Percentiles rank a stretch among this genome's conserved stretches.
These are phyloP conservation scores for Abrostola tripartita DNA, from an alignment of 2,888 invertebrate genomes.

Conservation along the genomic window DNA sequence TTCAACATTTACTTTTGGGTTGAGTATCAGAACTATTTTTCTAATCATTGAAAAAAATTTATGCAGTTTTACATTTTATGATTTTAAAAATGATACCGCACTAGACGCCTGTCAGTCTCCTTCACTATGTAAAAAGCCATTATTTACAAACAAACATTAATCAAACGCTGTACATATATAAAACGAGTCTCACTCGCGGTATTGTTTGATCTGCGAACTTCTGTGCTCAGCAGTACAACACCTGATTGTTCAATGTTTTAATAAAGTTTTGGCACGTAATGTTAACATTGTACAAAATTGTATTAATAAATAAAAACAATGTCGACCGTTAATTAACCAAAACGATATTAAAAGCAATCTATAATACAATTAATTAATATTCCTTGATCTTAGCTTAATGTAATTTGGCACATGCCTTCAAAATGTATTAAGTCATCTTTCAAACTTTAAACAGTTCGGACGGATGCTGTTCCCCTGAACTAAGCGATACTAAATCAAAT, in stretches of 20 bases:
- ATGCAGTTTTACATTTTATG: too few species aligned
- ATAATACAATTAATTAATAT: background rate
- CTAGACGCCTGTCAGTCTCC: too few species aligned
- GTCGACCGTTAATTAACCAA: background rate
- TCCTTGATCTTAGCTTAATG: background rate
- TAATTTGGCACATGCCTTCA: conserved; percentile 1
- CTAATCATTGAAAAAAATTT: too few species aligned
- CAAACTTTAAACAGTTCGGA: conserved; percentile 36
- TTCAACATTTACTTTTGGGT: too few species aligned
- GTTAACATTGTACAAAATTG: background rate
- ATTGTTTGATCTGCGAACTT: background rate
- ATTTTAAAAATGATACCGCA: too few species aligned
- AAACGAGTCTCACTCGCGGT: conserved; percentile 34
- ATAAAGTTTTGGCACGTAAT: background rate
- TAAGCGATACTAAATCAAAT: conserved; percentile 33
- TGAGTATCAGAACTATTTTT: too few species aligned
- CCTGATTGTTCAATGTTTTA: background rate
- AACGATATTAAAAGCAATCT: background rate
- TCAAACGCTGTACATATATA: conserved; percentile 8
- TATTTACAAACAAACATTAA: conserved; percentile 9
- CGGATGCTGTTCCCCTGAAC: conserved; percentile 48
- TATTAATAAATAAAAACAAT: background rate
- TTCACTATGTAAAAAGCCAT: conserved; percentile 4
- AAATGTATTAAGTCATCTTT: conserved; percentile 1
- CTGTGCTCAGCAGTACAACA: background rate